Percentiles rank a stretch among this genome's conserved stretches.
These are phyloP conservation scores for Drosophila meridionalis DNA, from an alignment of 2,888 invertebrate genomes.

Conservation along the genomic window DNA sequence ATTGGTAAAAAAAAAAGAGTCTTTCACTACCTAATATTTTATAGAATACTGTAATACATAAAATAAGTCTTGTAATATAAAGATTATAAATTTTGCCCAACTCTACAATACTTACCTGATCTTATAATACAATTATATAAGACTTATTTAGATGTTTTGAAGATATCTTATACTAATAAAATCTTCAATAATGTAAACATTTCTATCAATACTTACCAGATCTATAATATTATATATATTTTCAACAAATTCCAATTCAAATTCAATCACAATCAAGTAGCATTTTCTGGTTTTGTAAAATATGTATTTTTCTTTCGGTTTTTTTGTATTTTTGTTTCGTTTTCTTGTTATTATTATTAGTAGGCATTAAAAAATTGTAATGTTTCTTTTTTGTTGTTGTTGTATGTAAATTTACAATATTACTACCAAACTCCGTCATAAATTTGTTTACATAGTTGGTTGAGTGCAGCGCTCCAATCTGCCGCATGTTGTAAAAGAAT, in stretches of 20 bases:
- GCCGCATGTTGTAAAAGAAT: constrained; percentile 31
- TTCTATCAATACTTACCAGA: background rate
- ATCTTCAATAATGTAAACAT: too few relatives aligned
- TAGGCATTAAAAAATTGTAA: constrained; percentile 69
- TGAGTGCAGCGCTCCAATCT: constrained; percentile 26
- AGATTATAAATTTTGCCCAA: too few relatives aligned
- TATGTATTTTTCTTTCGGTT: constrained; percentile 45
- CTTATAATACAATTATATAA: too few relatives aligned
- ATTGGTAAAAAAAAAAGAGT: too few relatives aligned
- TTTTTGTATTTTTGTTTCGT: constrained; percentile 30
- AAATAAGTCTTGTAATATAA: too few relatives aligned
- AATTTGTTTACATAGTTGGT: constrained; percentile 57
- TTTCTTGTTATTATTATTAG: constrained; percentile 61
- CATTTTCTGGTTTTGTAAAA: constrained; percentile 37
- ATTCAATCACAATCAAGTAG: constrained; percentile 2
- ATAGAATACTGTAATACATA: too few relatives aligned
- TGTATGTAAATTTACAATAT: constrained; percentile 72
- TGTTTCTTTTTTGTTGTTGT: constrained; percentile 47
- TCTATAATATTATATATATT: background rate
- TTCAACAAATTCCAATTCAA: background rate
- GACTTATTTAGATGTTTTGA: too few relatives aligned
- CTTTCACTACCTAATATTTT: too few relatives aligned
- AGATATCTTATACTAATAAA: too few relatives aligned
- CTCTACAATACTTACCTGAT: too few relatives aligned
- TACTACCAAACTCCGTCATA: constrained; percentile 73